These are phyloP conservation scores for Actias luna DNA, from an alignment of 2,888 invertebrate genomes.

Conservation along the genomic window DNA sequence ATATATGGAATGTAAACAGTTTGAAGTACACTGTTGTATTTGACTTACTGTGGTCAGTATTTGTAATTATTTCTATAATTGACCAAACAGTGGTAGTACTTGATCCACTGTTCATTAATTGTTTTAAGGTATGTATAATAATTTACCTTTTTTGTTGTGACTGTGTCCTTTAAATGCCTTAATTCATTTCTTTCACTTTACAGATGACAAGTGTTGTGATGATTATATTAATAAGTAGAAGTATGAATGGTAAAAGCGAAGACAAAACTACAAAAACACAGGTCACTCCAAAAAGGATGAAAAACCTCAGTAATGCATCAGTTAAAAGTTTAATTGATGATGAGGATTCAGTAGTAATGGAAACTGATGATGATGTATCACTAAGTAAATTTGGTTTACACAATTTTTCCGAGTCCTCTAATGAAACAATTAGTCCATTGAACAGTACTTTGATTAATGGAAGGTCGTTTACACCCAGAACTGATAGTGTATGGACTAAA, in stretches of 20 bases:
- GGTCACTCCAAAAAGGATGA: slow-evolving; percentile 52
- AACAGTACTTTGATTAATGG: slow-evolving; percentile 59
- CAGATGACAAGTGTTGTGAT: slow-evolving; percentile 60
- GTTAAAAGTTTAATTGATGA: slow-evolving; percentile 47
- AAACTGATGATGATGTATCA: slow-evolving; percentile 74
- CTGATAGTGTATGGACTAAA: slow-evolving; percentile 61
- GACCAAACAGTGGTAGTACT: slow-evolving; percentile 42
- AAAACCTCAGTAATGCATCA: slow-evolving; percentile 49
- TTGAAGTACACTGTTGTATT: slow-evolving; percentile 58
- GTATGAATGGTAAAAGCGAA: slow-evolving; percentile 43
- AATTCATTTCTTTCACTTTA: slow-evolving; percentile 45
- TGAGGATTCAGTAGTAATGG: slow-evolving; percentile 55
- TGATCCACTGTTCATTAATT: slow-evolving; percentile 52
- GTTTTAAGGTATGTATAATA: slow-evolving; percentile 59
- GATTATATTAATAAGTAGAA: slow-evolving; percentile 59
- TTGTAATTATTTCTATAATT: slow-evolving; percentile 54
- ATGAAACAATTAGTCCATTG: slow-evolving; percentile 51
- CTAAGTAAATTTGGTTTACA: slow-evolving; percentile 70
- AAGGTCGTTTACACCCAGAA: slow-evolving; percentile 61
- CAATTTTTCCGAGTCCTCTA: slow-evolving; percentile 66
- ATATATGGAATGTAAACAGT: slow-evolving; percentile 62
- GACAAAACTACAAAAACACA: slow-evolving; percentile 34
- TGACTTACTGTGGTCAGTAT: slow-evolving; percentile 68
- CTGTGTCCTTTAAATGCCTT: too few species aligned
- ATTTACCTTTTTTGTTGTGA: too few species aligned